Base-by-base conservation (phyloP, 1,140 invertebrate species). In the Dinoponera quadriceps region DNA sequence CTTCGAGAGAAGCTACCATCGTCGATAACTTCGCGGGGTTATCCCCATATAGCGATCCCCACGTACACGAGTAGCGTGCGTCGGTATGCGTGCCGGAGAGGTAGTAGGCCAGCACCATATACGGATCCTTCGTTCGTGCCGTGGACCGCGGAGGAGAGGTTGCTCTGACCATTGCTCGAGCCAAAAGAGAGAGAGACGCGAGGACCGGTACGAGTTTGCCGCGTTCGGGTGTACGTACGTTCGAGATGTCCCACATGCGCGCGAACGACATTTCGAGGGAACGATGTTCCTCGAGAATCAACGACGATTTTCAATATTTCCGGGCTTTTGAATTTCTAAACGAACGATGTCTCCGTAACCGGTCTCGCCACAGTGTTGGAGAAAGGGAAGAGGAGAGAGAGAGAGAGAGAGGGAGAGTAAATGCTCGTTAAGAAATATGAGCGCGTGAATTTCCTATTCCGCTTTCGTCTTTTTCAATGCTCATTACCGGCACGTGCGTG, bases 71-170 rank as follows among this genome's bases (percentile, higher is more conserved):
- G 16, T 33, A 1, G 3, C 7, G 38, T 51, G 44, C 54, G 55
- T 78, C 13, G 16, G 73, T 59, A 54, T 63, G 38, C 14, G 82
- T 60, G 62, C 48, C 14, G 44, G 62, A 73, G 86, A 85, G 82
- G 80, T 85, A 87, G 87, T 90, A 87, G 86, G 84, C 86, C 90
- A 90, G 66, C 77, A 78, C 90, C 90, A 86, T 91, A 91, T 91
- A 91, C 89, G 90, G 90, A 85, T 82, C 85, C 89, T 62, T 87
- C 68, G 86, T 63, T 82, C 71, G 82, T 73, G 25, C 57, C 54
- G 57, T 51, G 22, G 59, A 25, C 44, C 33, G 62, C 66, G 33
- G 57, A 78, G 73, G 49, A 78, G 66, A 85, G 51, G 48, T 54
- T 73, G 83, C 85, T 83, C 54, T 54, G 85, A 82, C 72, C 87